Evolutionary conservation across 2,113 vertebrate species (phyloP).

Genomic region (Heteronetta atricapilla): DNA sequence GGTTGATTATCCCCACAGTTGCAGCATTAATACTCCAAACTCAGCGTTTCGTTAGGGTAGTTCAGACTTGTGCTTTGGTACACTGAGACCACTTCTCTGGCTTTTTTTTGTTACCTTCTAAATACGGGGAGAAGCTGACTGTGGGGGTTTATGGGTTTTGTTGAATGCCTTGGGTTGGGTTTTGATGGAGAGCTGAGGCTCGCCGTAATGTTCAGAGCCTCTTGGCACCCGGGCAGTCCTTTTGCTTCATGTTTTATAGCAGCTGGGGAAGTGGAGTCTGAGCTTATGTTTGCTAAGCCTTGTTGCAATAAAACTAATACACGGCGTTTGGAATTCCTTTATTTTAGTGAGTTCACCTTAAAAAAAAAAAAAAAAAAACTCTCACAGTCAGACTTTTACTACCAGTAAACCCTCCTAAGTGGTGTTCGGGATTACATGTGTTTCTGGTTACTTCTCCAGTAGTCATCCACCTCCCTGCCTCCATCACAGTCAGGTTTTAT

Average conservation of each 20-base stretch:
- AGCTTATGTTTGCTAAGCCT: not conserved
- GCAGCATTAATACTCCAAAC: not conserved
- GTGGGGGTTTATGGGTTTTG: not conserved
- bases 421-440: not conserved
- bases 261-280: not conserved
- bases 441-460: not conserved
- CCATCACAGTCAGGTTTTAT: not conserved
- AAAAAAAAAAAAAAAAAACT: not conserved
- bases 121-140: not conserved
- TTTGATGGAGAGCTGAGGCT: not conserved
- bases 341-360: not conserved
- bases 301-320: not conserved
- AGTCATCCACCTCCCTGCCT: not conserved
- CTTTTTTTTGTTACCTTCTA: not conserved
- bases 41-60: not conserved
- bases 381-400: not conserved
- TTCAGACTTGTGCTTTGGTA: not conserved
- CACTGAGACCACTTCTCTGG: not conserved
- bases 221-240: not conserved
- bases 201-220: not conserved
- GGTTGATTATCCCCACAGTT: not conserved
- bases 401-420: not conserved
- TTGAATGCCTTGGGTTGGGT: not conserved
- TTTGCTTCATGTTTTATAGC: not conserved
- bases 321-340: not conserved